These are phyloP conservation scores for Rana temporaria DNA, from an alignment of 2,113 vertebrate species.

Conservation along the genomic window DNA sequence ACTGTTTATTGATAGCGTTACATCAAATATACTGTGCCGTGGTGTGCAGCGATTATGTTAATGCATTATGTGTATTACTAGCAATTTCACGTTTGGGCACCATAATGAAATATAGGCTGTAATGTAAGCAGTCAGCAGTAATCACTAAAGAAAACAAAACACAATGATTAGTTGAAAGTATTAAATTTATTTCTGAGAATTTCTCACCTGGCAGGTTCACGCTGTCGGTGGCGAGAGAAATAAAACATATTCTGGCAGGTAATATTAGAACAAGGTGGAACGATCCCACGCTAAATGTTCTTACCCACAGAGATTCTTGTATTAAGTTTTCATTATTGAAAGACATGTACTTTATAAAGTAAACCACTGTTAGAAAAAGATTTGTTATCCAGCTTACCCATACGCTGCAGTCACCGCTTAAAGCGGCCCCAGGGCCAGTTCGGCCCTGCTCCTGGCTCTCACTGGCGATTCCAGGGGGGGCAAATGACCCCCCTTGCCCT, in stretches of 20 bases:
- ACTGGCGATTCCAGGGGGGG: too few species aligned
- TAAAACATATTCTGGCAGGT: constrained; percentile 5
- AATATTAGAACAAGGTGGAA: not conserved
- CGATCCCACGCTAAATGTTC: not conserved
- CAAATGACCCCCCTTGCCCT: too few species aligned
- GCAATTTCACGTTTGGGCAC: not conserved
- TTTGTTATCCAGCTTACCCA: too few species aligned
- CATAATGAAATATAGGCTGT: constrained; percentile 2
- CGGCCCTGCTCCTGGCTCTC: too few species aligned
- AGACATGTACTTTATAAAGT: too few species aligned
- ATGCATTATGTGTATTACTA: constrained; percentile 17
- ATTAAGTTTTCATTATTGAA: not conserved
- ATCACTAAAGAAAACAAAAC: constrained; percentile 17
- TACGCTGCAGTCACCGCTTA: too few species aligned
- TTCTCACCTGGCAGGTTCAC: constrained; percentile 3
- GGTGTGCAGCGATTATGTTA: constrained; percentile 18
- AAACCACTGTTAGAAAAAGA: too few species aligned
- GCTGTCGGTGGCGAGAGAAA: not conserved
- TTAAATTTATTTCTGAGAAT: constrained; percentile 20
- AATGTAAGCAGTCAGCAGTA: constrained; percentile 8
- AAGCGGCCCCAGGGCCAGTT: too few species aligned
- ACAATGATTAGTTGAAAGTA: constrained; percentile 4
- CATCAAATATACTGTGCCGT: constrained; percentile 8
- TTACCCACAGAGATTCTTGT: not conserved
- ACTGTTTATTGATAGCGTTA: constrained; percentile 13